phyloP scores from a whole-genome alignment of 2,888 invertebrate species.

The Lampropteryx suffumata region DNA sequence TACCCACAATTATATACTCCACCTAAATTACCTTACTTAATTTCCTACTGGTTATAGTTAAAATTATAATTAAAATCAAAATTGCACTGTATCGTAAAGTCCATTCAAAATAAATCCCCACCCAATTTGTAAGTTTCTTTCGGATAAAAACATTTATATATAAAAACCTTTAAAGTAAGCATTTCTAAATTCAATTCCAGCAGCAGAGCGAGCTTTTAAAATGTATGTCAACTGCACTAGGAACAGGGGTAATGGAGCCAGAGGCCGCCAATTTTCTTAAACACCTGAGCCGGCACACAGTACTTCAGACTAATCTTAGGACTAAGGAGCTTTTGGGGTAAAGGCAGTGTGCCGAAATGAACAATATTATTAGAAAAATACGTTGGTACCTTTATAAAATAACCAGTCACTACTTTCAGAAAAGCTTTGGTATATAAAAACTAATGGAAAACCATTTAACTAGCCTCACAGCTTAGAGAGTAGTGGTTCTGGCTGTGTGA shows the following conservation, averaged over 20 bases:
- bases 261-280: slow-evolving; percentile 40
- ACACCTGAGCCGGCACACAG: slow-evolving; percentile 37
- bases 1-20: too few species aligned
- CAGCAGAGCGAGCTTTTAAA: slow-evolving; percentile 19
- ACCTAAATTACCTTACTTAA: too few species aligned
- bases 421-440: too few species aligned
- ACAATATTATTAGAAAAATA: not conserved
- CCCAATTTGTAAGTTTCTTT: not conserved
- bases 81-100: too few species aligned
- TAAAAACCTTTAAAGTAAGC: not conserved
- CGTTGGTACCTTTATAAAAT: too few species aligned
- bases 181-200: slow-evolving; percentile 11
- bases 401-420: too few species aligned
- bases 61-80: too few species aligned
- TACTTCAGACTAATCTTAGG: slow-evolving; percentile 20
- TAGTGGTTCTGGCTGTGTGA: too few species aligned
- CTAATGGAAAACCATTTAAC: too few species aligned
- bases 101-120: too few species aligned
- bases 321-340: slow-evolving; percentile 3
- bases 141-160: not conserved
- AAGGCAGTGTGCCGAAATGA: not conserved
- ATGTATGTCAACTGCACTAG: slow-evolving; percentile 32
- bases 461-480: too few species aligned
- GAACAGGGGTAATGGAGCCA: slow-evolving; percentile 29
- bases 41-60: too few species aligned